Evolutionary conservation across 2,888 invertebrate genomes (phyloP).

Genomic region (Oxytorus armatus): DNA sequence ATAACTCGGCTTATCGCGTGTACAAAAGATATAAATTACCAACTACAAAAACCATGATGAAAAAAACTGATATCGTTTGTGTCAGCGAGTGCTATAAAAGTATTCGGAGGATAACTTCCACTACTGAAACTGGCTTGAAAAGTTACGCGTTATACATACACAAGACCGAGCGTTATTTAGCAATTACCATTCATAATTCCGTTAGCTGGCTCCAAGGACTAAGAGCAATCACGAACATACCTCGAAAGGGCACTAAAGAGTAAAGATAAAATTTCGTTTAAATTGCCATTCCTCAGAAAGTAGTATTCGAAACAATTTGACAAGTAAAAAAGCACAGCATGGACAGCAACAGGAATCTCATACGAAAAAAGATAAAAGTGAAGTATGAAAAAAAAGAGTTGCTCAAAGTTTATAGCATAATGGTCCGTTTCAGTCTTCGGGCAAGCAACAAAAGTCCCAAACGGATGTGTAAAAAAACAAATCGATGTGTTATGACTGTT

Average conservation of each 20-base stretch:
- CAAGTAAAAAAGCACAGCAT: too few relatives aligned
- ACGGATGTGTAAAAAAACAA: neutral
- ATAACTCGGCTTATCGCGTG: too few relatives aligned
- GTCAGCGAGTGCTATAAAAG: neutral
- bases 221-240: too few relatives aligned
- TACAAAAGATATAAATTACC: neutral
- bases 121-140: conserved; percentile 32
- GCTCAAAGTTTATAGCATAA: neutral
- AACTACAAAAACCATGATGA: neutral
- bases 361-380: neutral
- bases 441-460: neutral
- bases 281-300: too few relatives aligned
- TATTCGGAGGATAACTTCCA: conserved; percentile 24
- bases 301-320: too few relatives aligned
- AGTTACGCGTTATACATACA: conserved; percentile 9
- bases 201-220: neutral
- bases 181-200: conserved; percentile 47
- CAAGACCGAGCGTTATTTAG: conserved; percentile 7
- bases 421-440: neutral
- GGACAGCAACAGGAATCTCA: too few relatives aligned
- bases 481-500: neutral
- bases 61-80: neutral
- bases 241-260: too few relatives aligned
- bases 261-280: too few relatives aligned
- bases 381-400: too few relatives aligned